phyloP scores from a whole-genome alignment of 2,113 vertebrate genomes.

The Candoia aspera region DNA sequence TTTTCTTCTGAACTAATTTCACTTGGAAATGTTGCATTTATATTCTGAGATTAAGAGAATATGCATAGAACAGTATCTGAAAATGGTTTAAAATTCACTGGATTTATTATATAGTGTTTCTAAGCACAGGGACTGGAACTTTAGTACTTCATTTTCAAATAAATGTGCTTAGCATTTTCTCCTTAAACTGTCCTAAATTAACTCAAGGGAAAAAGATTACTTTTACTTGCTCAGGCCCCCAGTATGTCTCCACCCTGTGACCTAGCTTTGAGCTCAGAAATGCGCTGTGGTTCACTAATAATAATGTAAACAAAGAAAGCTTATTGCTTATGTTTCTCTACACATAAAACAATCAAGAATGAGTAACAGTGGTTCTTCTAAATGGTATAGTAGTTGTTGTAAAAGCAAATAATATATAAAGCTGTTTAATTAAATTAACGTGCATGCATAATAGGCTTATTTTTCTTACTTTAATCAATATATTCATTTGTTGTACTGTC shows the following conservation, averaged over 20 bases:
- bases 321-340: conserved; percentile 12
- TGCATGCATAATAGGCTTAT: neutral
- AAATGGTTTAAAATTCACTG: neutral
- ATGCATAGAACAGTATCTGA: neutral
- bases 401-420: conserved; percentile 1
- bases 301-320: conserved; percentile 1
- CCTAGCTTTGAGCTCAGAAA: neutral
- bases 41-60: neutral
- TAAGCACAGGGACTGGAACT: neutral
- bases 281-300: neutral
- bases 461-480: neutral
- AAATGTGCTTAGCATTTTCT: neutral
- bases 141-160: neutral
- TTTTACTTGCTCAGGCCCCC: neutral
- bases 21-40: neutral
- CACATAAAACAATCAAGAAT: neutral
- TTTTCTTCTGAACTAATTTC: neutral
- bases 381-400: neutral
- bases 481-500: neutral
- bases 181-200: neutral
- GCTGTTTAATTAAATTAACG: neutral
- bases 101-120: neutral
- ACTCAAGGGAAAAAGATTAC: neutral
- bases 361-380: neutral
- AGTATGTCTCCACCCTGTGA: conserved; percentile 7